Conservation (phyloP, 2,797 vertebrate genomes). For the Tympanoctomys barrerae region DNA sequence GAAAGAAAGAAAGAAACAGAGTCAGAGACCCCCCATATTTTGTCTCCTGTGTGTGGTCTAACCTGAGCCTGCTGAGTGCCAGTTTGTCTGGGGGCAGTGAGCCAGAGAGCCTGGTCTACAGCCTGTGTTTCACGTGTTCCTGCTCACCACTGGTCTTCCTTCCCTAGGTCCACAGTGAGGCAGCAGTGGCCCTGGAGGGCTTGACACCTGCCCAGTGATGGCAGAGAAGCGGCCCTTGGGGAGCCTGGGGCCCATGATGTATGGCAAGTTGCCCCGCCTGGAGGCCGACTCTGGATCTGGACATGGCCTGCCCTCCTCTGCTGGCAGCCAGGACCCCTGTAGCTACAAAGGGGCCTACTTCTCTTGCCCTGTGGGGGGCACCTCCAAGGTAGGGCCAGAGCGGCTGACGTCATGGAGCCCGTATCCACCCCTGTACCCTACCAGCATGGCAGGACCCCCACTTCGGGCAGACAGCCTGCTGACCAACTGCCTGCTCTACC, state of each 20-base stretch:
- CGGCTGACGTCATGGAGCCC: slow-evolving; percentile 87
- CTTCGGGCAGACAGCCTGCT: slow-evolving; percentile 81
- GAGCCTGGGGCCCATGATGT: slow-evolving; percentile 86
- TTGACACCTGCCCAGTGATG: slow-evolving; percentile 86
- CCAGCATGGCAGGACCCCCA: slow-evolving; percentile 85
- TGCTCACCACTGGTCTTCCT: slow-evolving; percentile 15
- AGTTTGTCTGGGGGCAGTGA: not conserved
- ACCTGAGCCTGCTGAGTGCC: not conserved
- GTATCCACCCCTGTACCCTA: slow-evolving; percentile 80
- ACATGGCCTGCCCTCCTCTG: slow-evolving; percentile 74
- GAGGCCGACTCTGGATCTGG: slow-evolving; percentile 78
- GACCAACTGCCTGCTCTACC: slow-evolving; percentile 87
- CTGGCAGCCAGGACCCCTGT: slow-evolving; percentile 83
- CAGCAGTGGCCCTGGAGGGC: slow-evolving; percentile 44
- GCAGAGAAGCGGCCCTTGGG: slow-evolving; percentile 88
- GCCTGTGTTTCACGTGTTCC: not conserved
- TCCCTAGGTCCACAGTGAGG: slow-evolving; percentile 74
- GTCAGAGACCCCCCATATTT: not conserved
- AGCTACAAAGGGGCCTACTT: slow-evolving; percentile 91
- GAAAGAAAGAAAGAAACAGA: too few species aligned
- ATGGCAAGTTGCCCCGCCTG: slow-evolving; percentile 90
- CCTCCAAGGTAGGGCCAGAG: slow-evolving; percentile 83
- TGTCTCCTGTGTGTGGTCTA: not conserved
- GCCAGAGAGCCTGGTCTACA: not conserved
- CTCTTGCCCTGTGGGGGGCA: slow-evolving; percentile 87